Percentiles rank a stretch among this genome's conserved stretches.
These are phyloP conservation scores for Scelioninae gen. 1 DNA, from an alignment of 2,888 invertebrate genomes.

Conservation along the genomic window DNA sequence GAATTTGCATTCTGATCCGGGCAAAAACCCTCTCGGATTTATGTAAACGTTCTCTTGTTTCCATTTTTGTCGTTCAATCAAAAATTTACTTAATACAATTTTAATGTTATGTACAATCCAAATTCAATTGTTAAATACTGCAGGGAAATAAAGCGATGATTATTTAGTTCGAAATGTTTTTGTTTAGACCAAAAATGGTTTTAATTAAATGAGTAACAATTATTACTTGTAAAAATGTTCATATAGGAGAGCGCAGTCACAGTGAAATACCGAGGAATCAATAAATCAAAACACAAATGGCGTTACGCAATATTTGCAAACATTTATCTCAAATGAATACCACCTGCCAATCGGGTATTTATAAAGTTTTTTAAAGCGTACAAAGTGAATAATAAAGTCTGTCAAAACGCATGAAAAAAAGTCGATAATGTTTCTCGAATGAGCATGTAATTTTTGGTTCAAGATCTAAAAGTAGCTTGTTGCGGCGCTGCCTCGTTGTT, in stretches of 20 bases:
- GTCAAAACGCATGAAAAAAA: constrained; percentile 28
- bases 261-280: constrained; percentile 17
- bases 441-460: constrained; percentile 62
- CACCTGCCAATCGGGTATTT: constrained; percentile 38
- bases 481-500: constrained; percentile 58
- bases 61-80: not conserved
- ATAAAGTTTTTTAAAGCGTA: constrained; percentile 14
- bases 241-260: not conserved
- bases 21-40: not conserved
- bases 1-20: not conserved
- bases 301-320: constrained; percentile 51
- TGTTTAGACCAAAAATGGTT: no score
- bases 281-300: constrained; percentile 36
- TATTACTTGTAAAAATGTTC: not conserved
- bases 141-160: no score
- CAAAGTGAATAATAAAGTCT: constrained; percentile 55
- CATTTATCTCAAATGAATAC: constrained; percentile 37
- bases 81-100: no score
- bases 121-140: no score
- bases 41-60: not conserved
- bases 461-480: constrained; percentile 66
- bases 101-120: no score
- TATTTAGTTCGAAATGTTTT: no score
- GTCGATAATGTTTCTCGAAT: constrained; percentile 57
- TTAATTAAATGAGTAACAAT: not conserved